Evolutionary conservation across 2,113 vertebrate species (phyloP).

Genomic region (Pangasianodon hypophthalmus): DNA sequence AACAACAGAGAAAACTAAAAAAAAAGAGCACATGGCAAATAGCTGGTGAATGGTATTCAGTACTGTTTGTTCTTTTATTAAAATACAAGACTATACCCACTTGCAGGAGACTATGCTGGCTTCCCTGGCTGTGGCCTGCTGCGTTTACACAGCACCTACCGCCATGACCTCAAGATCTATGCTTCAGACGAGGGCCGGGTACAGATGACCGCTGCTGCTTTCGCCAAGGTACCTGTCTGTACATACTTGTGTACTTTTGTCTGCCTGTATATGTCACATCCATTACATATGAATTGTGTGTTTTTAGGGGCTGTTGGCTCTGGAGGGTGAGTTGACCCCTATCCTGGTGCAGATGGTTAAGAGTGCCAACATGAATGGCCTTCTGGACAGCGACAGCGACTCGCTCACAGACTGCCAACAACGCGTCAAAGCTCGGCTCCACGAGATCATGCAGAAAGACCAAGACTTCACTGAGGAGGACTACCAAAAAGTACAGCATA

Average conservation of each 20-base stretch:
- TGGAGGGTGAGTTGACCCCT: constrained; percentile 94
- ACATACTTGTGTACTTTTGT: background rate
- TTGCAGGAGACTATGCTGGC: constrained; percentile 91
- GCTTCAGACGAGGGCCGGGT: constrained; percentile 96
- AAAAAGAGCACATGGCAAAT: background rate
- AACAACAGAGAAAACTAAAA: background rate
- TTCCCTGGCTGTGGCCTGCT: constrained; percentile 97
- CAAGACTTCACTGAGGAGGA: constrained; percentile 82
- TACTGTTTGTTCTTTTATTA: background rate
- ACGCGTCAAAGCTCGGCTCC: constrained; percentile 89
- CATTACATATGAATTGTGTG: constrained; percentile 21
- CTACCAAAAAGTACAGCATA: constrained; percentile 81
- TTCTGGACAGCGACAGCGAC: constrained; percentile 94
- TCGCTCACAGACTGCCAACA: constrained; percentile 95
- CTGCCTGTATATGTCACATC: background rate
- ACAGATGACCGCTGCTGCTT: constrained; percentile 98
- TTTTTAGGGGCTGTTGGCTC: constrained; percentile 87
- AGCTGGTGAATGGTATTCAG: background rate
- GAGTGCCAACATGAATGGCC: constrained; percentile 98
- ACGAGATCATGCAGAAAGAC: constrained; percentile 93
- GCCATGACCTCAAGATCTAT: constrained; percentile 97
- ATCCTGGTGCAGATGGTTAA: constrained; percentile 99
- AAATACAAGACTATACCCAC: background rate
- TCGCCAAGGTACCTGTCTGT: constrained; percentile 85
- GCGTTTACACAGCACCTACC: constrained; percentile 94